These are phyloP conservation scores for Acrobeloides nanus DNA, from an alignment of 2,888 invertebrate genomes.

Conservation along the genomic window DNA sequence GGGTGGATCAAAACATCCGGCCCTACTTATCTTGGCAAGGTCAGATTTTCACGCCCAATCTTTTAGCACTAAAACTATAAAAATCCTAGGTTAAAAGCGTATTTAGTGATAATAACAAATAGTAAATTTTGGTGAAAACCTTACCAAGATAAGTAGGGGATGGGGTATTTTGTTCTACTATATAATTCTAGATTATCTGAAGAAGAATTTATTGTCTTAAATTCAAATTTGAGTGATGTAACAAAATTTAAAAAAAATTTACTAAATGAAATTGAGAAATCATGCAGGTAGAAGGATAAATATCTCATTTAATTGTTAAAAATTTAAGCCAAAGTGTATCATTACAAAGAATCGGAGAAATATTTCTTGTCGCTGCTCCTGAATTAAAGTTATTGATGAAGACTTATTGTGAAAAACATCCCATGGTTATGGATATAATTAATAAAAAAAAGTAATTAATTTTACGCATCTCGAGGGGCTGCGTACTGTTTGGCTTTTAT, in stretches of 20 bases:
- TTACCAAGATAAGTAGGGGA: too few species aligned
- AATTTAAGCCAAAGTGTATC: too few species aligned
- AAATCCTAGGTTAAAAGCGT: too few species aligned
- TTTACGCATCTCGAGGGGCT: too few species aligned
- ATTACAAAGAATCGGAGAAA: constrained; percentile 80
- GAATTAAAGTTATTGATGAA: constrained; percentile 71
- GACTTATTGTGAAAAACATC: constrained; percentile 84
- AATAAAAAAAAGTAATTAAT: constrained; percentile 76
- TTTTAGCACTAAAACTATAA: too few species aligned
- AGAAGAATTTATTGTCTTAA: constrained; percentile 61
- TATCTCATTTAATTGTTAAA: neutral
- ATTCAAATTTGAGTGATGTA: constrained; percentile 13
- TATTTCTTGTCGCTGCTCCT: constrained; percentile 69
- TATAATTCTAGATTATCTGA: neutral
- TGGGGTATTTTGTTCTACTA: too few species aligned
- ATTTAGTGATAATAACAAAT: too few species aligned
- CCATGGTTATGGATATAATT: constrained; percentile 82
- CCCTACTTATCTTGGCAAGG: too few species aligned
- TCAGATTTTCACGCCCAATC: too few species aligned
- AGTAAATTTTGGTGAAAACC: too few species aligned
- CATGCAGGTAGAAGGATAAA: constrained; percentile 8
- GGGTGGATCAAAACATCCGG: too few species aligned
- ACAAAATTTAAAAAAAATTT: constrained; percentile 16
- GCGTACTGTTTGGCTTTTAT: too few species aligned
- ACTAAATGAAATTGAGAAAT: constrained; percentile 13